Percentiles rank a stretch among this genome's conserved stretches.
Conservation (phyloP, 1,140 invertebrate genomes). For the Atopsyche davidsoni region DNA sequence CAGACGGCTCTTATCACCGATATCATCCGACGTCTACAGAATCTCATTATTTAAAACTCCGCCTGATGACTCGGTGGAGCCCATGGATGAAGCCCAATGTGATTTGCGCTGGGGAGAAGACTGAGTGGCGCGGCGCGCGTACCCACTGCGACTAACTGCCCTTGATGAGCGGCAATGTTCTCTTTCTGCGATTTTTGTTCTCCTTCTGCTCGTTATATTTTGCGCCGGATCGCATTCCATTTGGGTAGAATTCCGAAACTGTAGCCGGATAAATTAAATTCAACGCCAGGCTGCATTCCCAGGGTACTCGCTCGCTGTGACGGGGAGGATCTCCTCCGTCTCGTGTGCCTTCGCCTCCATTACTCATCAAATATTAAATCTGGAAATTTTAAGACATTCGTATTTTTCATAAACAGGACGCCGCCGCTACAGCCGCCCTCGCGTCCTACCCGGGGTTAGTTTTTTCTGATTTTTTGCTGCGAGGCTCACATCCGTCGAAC, state of each 20-base stretch:
- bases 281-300: conserved; percentile 28
- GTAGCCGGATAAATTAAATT: conserved; percentile 29
- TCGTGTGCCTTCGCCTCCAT: conserved; percentile 11
- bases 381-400: conserved; percentile 21
- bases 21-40: conserved; percentile 30
- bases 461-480: too few species aligned
- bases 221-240: conserved; percentile 28
- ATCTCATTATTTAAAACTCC: conserved; percentile 30
- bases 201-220: conserved; percentile 18
- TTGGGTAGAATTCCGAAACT: conserved; percentile 26
- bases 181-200: conserved; percentile 8
- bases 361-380: conserved; percentile 31
- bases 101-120: conserved; percentile 19
- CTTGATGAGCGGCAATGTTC: conserved; percentile 20
- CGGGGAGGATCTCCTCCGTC: conserved; percentile 21
- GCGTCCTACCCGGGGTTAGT: too few species aligned
- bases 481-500: too few species aligned
- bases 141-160: conserved; percentile 27
- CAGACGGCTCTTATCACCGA: conserved; percentile 27
- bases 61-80: conserved; percentile 1
- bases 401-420: conserved; percentile 20
- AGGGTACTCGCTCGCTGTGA: conserved; percentile 21
- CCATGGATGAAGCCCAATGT: conserved; percentile 6
- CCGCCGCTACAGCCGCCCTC: neutral
- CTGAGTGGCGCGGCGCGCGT: conserved; percentile 18